Evolutionary conservation across 1,140 invertebrate species (phyloP).

Genomic region (Drosophila varians): DNA sequence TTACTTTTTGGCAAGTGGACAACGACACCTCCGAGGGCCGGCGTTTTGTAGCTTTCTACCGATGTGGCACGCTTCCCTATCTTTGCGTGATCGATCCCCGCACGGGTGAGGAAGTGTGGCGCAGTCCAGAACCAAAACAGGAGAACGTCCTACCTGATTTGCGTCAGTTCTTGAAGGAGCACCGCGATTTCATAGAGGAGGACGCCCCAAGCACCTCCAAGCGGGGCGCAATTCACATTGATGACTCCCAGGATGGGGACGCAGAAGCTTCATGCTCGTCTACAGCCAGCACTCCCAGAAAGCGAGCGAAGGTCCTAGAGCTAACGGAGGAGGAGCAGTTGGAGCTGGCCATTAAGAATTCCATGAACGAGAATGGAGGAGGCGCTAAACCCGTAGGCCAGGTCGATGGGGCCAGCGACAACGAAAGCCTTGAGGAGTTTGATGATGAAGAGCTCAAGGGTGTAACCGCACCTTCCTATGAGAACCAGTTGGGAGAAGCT

Average conservation of each 20-base stretch:
- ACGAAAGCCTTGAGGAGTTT: conserved; percentile 68
- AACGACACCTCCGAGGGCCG: conserved; percentile 88
- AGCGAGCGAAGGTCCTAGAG: conserved; percentile 66
- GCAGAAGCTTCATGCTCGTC: conserved; percentile 34
- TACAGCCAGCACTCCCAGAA: conserved; percentile 55
- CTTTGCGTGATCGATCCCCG: conserved; percentile 90
- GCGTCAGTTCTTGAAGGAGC: conserved; percentile 64
- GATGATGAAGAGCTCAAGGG: conserved; percentile 65
- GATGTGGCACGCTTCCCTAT: conserved; percentile 88
- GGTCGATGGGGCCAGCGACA: conserved; percentile 47
- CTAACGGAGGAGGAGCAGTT: conserved; percentile 80
- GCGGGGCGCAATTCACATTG: conserved; percentile 41
- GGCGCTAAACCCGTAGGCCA: conserved; percentile 8
- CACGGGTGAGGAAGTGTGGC: conserved; percentile 87
- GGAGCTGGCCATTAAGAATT: conserved; percentile 78
- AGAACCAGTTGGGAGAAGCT: conserved; percentile 60
- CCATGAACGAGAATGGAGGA: conserved; percentile 71
- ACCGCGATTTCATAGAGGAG: conserved; percentile 64
- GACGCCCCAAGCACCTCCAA: conserved; percentile 69
- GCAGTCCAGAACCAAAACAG: conserved; percentile 64
- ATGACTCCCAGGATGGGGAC: conserved; percentile 48
- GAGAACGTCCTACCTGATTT: conserved; percentile 64
- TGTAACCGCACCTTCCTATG: conserved; percentile 55
- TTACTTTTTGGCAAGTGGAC: conserved; percentile 92
- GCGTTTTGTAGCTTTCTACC: conserved; percentile 89